A percentile compares a stretch with the other conserved stretches of the same genome.
Evolutionary conservation across 2,888 invertebrate genomes (phyloP).

Genomic region (Oscheius onirici): DNA sequence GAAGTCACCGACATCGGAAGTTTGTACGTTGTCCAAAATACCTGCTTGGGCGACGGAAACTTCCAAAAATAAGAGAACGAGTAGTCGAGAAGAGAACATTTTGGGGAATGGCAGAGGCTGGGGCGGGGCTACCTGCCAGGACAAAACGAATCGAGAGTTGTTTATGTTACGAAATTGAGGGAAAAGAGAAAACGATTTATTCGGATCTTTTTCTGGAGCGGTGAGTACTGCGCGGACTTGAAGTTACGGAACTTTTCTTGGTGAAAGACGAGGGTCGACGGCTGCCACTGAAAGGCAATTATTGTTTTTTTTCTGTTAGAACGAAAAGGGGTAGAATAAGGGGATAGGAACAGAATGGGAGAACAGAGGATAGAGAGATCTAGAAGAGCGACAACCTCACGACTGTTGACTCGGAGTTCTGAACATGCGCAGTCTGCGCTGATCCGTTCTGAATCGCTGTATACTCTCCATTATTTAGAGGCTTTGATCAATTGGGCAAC

Average conservation of each 20-base stretch:
- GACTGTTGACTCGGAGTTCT: slow-evolving; percentile 18
- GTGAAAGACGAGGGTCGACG: slow-evolving; percentile 41
- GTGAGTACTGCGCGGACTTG: slow-evolving; percentile 4
- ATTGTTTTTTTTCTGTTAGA: slow-evolving; percentile 9
- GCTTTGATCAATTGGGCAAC: neutral
- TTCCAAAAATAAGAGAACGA: slow-evolving; percentile 14
- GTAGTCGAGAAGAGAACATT: slow-evolving; percentile 7
- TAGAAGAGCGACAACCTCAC: neutral
- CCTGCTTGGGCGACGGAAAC: slow-evolving; percentile 35
- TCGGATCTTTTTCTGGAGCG: slow-evolving; percentile 26
- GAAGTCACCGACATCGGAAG: slow-evolving; percentile 54
- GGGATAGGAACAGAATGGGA: neutral
- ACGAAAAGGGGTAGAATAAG: slow-evolving; percentile 18
- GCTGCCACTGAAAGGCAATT: slow-evolving; percentile 28
- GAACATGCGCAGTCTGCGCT: neutral
- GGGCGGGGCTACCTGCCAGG: too few species aligned
- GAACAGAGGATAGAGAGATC: neutral
- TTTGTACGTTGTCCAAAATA: slow-evolving; percentile 49
- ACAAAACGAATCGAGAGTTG: neutral
- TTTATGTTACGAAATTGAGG: too few species aligned
- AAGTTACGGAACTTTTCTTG: slow-evolving; percentile 45
- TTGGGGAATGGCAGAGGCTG: slow-evolving; percentile 10
- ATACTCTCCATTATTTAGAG: neutral
- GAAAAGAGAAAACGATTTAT: slow-evolving; percentile 6
- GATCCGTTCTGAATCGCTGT: neutral